Evolutionary conservation across 2,888 invertebrate species (phyloP).

Genomic region (Biston betularia): DNA sequence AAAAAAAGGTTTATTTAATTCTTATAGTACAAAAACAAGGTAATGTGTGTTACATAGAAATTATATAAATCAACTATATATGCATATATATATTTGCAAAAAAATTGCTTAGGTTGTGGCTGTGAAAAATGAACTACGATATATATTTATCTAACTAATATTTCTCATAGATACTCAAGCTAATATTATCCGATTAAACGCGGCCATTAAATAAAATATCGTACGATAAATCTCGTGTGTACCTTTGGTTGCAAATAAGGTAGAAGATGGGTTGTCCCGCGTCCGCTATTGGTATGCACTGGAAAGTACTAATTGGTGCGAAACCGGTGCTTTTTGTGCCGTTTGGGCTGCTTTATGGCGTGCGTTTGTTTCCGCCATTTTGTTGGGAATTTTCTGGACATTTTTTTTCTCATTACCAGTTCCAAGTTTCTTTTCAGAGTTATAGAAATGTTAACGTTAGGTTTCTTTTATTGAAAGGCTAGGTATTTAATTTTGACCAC

Average conservation of each 20-base stretch:
- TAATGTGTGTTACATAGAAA: no score
- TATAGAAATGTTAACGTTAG: no score
- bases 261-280: conserved; percentile 58
- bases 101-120: no score
- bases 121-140: no score
- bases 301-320: conserved; percentile 81
- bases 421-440: background rate
- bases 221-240: conserved; percentile 43
- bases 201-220: conserved; percentile 18
- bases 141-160: no score
- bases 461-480: no score
- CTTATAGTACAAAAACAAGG: no score
- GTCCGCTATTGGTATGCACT: conserved; percentile 70
- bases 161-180: background rate
- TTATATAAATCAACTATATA: no score
- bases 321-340: conserved; percentile 52
- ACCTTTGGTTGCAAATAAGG: conserved; percentile 59
- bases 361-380: conserved; percentile 29
- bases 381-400: background rate
- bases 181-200: background rate
- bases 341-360: conserved; percentile 12
- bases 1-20: no score
- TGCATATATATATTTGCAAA: no score
- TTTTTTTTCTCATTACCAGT: background rate
- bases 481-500: no score